Evolutionary conservation across 1,140 invertebrate genomes (phyloP), one percentile per base, ranked within the genome.

Genomic region (Halesus radiatus): DNA sequence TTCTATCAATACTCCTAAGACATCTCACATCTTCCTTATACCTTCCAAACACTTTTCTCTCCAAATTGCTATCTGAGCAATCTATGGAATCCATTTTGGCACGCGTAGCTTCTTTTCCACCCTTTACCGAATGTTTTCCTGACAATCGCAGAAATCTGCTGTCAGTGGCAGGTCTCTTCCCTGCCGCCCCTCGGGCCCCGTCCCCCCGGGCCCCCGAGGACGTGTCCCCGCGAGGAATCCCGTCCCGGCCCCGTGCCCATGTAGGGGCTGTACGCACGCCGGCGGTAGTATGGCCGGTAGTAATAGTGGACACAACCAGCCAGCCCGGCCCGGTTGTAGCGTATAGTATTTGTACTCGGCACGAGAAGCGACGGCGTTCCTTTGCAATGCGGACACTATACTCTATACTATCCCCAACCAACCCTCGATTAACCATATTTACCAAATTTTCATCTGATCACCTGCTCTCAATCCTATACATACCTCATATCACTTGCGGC

Each of bases 181-280:
- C 7, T n/a, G 60, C 20, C 60, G 32, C 32, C 10, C 32, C 1
- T 10, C 8, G 10, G 8, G 8, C 60, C 60, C 60, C 60, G 4
- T 13, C 5, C 62, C 23, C n/a, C 8, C 10, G 2, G 4, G 26
- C 62, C 62, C 62, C 62, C 62, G 56, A 60, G 56, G 56, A 60
- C 68, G 76, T 81, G 76, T 81, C 80, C 80, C 77, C 80, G 74
- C 23, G 52, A 81, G 64, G 80, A 81, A 81, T 81, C 80, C 76
- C 58, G 80, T 68, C 72, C 77, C 56, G 72, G 50, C 58, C 74
- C 58, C 76, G 58, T 64, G 77, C 64, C 80, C 80, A 76, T 81
- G 50, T 53, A 81, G 70, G 80, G 80, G 56, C 68, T 32, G 70
- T 81, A 81, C 80, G 80, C 80, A 81, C 80, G 80, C 60, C 80